Evolutionary conservation across 1,140 invertebrate species (phyloP).

Genomic region (Doryteuthis pealeii): DNA sequence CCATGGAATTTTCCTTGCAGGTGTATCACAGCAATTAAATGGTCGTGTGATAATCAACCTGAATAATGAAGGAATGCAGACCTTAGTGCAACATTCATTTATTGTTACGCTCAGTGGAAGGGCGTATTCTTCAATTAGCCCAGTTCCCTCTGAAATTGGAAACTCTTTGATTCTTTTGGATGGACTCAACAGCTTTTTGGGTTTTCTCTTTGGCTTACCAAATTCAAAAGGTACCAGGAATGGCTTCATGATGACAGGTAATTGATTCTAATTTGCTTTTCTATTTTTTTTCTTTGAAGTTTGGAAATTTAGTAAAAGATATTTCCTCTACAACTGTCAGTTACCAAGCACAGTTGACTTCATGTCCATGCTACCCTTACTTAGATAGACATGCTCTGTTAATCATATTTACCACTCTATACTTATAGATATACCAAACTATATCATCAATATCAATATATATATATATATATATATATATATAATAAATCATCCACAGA

Average conservation of each 20-base stretch:
- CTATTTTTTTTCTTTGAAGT: no score
- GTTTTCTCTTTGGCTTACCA: slow-evolving; percentile 89
- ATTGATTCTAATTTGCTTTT: no score
- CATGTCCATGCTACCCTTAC: no score
- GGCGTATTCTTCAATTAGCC: slow-evolving; percentile 87
- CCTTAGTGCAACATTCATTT: slow-evolving; percentile 88
- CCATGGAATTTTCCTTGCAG: slow-evolving; percentile 55
- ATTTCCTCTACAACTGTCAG: no score
- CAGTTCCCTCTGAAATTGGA: slow-evolving; percentile 73
- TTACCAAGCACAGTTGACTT: no score
- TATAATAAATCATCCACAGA: no score
- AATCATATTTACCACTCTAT: no score
- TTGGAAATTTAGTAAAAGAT: no score
- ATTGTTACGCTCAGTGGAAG: slow-evolving; percentile 85
- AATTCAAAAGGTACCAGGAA: slow-evolving; percentile 71
- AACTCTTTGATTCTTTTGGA: slow-evolving; percentile 77
- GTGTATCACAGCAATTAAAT: slow-evolving; percentile 78
- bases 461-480: no score
- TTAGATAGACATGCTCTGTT: no score
- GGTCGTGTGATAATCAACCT: slow-evolving; percentile 80
- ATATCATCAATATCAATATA: no score
- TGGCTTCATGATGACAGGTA: slow-evolving; percentile 81
- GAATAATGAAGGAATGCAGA: slow-evolving; percentile 73
- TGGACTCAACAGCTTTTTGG: slow-evolving; percentile 77
- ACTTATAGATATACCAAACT: no score